These are phyloP conservation scores for Anastrepha ludens DNA, from an alignment of 1,140 invertebrate genomes.

Conservation along the genomic window DNA sequence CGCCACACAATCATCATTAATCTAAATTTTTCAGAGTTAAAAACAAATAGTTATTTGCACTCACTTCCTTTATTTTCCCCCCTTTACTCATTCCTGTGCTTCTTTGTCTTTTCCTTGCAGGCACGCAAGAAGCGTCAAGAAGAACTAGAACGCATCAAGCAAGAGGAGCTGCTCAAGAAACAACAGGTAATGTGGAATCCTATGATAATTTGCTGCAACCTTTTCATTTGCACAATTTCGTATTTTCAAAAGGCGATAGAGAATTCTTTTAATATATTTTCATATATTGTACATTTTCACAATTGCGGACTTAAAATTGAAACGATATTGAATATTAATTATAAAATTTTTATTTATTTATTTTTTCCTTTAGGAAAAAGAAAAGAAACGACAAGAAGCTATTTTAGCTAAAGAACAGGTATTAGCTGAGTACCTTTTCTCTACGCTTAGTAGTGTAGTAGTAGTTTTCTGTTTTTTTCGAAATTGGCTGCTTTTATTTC, in stretches of 20 bases:
- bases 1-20: too few relatives aligned
- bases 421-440: conserved; percentile 61
- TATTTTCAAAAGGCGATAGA: neutral
- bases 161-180: conserved; percentile 88
- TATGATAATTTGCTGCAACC: neutral
- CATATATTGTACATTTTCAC: neutral
- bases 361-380: conserved; percentile 84
- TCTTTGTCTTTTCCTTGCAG: conserved; percentile 75
- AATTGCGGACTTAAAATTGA: conserved; percentile 16
- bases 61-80: too few relatives aligned
- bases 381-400: conserved; percentile 90
- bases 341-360: conserved; percentile 60
- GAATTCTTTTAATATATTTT: neutral
- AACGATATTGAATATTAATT: conserved; percentile 22
- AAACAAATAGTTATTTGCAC: too few relatives aligned
- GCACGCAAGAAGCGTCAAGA: conserved; percentile 89
- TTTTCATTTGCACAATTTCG: conserved; percentile 13
- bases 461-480: conserved; percentile 3
- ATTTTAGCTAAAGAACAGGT: conserved; percentile 93
- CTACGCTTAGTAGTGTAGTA: conserved; percentile 48
- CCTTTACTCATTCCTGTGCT: conserved; percentile 64
- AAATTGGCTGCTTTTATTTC: neutral
- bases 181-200: conserved; percentile 80
- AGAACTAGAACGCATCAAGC: conserved; percentile 87
- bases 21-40: too few relatives aligned